A percentile compares a stretch with the other conserved stretches of the same genome.
These are phyloP conservation scores for Heliconius erato DNA, from an alignment of 2,888 invertebrate species.

Conservation along the genomic window DNA sequence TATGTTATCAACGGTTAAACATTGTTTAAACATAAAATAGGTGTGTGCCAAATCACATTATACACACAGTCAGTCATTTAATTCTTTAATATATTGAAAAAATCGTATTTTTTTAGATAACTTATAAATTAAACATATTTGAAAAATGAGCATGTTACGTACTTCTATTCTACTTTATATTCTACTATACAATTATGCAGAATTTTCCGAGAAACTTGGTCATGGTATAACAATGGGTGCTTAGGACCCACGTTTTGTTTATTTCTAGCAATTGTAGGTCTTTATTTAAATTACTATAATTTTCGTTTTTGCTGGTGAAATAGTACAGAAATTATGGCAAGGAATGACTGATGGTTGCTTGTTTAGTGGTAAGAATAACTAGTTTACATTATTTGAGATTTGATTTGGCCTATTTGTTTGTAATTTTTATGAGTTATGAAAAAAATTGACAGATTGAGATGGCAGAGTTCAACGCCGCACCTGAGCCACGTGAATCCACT, in stretches of 20 bases:
- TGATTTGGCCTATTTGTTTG: neutral
- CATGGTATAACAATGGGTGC: constrained; percentile 46
- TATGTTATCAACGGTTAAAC: no score
- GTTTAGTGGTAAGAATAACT: constrained; percentile 1
- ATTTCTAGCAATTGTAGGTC: constrained; percentile 44
- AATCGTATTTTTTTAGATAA: neutral
- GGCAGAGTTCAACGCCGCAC: no score
- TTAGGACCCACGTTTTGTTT: constrained; percentile 46
- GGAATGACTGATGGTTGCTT: constrained; percentile 14
- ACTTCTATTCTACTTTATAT: constrained; percentile 18
- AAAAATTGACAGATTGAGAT: no score
- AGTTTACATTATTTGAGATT: neutral
- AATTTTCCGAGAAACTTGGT: constrained; percentile 49
- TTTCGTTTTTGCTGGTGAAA: constrained; percentile 36
- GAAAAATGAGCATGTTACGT: constrained; percentile 4
- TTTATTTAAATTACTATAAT: constrained; percentile 43
- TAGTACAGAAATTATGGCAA: constrained; percentile 27
- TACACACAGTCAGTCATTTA: no score
- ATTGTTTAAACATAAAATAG: no score
- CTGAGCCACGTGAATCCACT: no score
- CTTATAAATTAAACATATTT: constrained; percentile 24
- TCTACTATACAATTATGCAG: constrained; percentile 36
- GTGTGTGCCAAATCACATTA: no score
- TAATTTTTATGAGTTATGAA: no score
- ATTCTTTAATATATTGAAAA: neutral